phyloP scores from a whole-genome alignment of 2,888 invertebrate species.

The Operophtera brumata region DNA sequence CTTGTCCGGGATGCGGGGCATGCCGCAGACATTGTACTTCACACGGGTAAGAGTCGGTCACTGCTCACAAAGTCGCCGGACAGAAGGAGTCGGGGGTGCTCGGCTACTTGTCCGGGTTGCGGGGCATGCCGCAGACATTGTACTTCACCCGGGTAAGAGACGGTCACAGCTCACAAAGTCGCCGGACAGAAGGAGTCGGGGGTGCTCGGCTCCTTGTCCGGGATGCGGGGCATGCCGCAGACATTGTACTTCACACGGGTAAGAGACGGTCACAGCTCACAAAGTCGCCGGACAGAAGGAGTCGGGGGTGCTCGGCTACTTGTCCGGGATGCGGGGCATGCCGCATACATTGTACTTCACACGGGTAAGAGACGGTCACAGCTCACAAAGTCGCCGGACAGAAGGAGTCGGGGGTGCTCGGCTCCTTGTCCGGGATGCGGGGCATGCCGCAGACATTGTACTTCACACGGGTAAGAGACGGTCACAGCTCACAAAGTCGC shows the following conservation, averaged over 20 bases:
- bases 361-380: conserved; percentile 87
- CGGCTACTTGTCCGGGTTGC: conserved; percentile 93
- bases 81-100: conserved; percentile 92
- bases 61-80: conserved; percentile 86
- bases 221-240: conserved; percentile 90
- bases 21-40: conserved; percentile 92
- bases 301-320: conserved; percentile 91
- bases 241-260: conserved; percentile 95
- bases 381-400: conserved; percentile 88
- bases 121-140: conserved; percentile 90
- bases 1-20: conserved; percentile 90
- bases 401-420: conserved; percentile 91
- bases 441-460: conserved; percentile 92
- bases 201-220: conserved; percentile 93
- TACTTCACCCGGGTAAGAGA: conserved; percentile 92
- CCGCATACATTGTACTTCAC: conserved; percentile 94
- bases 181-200: conserved; percentile 90
- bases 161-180: conserved; percentile 85
- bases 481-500: conserved; percentile 86
- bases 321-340: conserved; percentile 91
- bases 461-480: conserved; percentile 90
- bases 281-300: conserved; percentile 90
- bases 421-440: conserved; percentile 93
- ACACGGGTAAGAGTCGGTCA: conserved; percentile 89
- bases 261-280: conserved; percentile 84